A percentile compares a stretch with the other conserved stretches of the same genome.
Conservation (phyloP, 2,113 vertebrate species). For the Sardina pilchardus region DNA sequence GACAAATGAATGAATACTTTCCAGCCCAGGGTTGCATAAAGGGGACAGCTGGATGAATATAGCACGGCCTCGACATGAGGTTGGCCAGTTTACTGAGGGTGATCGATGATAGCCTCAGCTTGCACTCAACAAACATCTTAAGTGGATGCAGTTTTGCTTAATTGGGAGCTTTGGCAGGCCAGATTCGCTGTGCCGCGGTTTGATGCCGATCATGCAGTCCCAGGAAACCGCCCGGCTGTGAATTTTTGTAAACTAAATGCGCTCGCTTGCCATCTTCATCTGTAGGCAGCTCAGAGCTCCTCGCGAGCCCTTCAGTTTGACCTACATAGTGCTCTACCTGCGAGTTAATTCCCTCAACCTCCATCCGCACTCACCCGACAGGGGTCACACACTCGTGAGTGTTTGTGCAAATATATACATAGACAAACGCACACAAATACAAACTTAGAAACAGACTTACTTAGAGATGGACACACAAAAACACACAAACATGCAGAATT, state of each 20-base stretch:
- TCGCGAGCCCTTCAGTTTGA: slow-evolving; percentile 68
- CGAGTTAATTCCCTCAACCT: slow-evolving; percentile 52
- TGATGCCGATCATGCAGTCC: slow-evolving; percentile 70
- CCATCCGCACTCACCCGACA: background rate
- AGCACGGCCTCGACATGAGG: slow-evolving; percentile 67
- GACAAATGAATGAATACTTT: slow-evolving; percentile 36
- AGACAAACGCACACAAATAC: background rate
- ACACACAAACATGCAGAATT: background rate
- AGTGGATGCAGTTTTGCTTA: slow-evolving; percentile 75
- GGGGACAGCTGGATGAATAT: slow-evolving; percentile 72
- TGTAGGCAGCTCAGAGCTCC: slow-evolving; percentile 59
- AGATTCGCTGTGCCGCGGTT: slow-evolving; percentile 55
- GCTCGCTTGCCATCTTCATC: slow-evolving; percentile 62
- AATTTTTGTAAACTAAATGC: slow-evolving; percentile 69
- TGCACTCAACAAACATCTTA: slow-evolving; percentile 76
- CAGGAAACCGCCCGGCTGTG: slow-evolving; percentile 55
- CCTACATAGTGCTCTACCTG: slow-evolving; percentile 66
- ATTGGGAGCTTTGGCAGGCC: slow-evolving; percentile 79
- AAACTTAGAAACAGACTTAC: background rate
- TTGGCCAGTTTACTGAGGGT: slow-evolving; percentile 68
- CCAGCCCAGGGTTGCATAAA: slow-evolving; percentile 67
- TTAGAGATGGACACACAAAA: background rate
- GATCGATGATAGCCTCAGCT: slow-evolving; percentile 73
- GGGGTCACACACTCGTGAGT: background rate
- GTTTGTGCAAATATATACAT: too few species aligned